phyloP scores from a whole-genome alignment of 2,113 vertebrate genomes.

The Synodontis membranacea region DNA sequence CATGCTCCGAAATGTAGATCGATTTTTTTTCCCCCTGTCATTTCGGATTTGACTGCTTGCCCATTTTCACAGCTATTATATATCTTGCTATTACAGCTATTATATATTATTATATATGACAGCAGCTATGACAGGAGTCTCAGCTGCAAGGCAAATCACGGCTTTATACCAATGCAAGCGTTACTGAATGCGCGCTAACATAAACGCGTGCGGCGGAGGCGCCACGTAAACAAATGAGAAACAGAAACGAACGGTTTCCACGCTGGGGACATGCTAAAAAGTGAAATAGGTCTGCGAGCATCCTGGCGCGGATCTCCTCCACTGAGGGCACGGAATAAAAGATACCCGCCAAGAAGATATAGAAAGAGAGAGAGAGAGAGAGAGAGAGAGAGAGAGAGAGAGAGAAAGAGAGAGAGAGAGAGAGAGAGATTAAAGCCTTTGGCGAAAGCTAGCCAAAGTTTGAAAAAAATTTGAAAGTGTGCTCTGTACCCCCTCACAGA shows the following conservation, averaged over 20 bases:
- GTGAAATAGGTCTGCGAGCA: not conserved
- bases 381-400: not conserved
- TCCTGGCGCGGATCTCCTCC: not conserved
- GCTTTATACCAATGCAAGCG: not conserved
- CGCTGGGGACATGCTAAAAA: not conserved
- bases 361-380: not conserved
- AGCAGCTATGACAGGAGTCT: not conserved
- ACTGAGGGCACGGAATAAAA: not conserved
- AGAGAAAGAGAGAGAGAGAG: not conserved
- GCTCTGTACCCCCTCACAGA: constrained; percentile 60
- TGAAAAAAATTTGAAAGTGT: constrained; percentile 60
- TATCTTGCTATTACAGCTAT: not conserved
- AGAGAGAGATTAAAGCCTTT: constrained; percentile 28
- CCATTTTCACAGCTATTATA: not conserved
- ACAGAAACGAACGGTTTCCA: not conserved
- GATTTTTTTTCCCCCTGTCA: not conserved
- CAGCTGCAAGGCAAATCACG: not conserved
- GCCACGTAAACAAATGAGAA: not conserved
- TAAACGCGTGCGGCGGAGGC: not conserved
- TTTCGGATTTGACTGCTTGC: not conserved
- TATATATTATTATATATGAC: not conserved
- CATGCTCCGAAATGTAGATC: not conserved
- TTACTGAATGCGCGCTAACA: not conserved
- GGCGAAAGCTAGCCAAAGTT: constrained; percentile 23
- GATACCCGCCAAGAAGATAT: not conserved